Conservation (phyloP, 1,140 invertebrate genomes). For the Prorops nasuta region DNA sequence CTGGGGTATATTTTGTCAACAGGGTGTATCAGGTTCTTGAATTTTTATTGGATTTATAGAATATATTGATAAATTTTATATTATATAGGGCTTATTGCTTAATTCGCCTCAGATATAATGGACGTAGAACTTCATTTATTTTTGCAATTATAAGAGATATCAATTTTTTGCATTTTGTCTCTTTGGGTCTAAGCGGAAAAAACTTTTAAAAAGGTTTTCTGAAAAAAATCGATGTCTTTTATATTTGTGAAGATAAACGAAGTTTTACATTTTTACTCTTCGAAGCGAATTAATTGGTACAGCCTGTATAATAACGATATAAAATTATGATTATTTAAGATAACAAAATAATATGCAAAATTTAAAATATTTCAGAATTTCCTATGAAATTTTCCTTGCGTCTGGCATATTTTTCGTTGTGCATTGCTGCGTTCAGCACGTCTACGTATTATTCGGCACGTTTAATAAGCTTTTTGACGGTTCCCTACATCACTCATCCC, state of each 20-base stretch:
- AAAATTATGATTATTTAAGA: neutral
- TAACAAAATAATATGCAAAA: neutral
- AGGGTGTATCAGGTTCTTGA: slow-evolving; percentile 29
- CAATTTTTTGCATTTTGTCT: too few relatives aligned
- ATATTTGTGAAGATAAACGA: too few relatives aligned
- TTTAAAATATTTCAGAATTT: slow-evolving; percentile 12
- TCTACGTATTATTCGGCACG: slow-evolving; percentile 21
- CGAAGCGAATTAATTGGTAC: neutral
- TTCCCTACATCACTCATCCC: slow-evolving; percentile 5
- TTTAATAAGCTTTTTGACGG: slow-evolving; percentile 30
- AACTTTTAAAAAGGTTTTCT: too few relatives aligned
- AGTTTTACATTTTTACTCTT: neutral
- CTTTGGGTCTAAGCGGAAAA: neutral
- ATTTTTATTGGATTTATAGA: slow-evolving; percentile 7
- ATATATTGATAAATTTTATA: neutral
- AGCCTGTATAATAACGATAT: neutral
- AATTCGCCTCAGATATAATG: neutral
- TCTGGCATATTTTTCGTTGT: slow-evolving; percentile 19
- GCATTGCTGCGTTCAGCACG: slow-evolving; percentile 6
- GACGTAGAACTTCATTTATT: too few relatives aligned
- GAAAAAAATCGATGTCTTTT: too few relatives aligned
- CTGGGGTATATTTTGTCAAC: slow-evolving; percentile 39
- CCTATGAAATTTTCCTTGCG: slow-evolving; percentile 12
- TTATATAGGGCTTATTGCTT: neutral
- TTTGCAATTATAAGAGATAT: too few relatives aligned